Conservation (phyloP, 2,888 invertebrate species). For the Amphimallon solstitiale region DNA sequence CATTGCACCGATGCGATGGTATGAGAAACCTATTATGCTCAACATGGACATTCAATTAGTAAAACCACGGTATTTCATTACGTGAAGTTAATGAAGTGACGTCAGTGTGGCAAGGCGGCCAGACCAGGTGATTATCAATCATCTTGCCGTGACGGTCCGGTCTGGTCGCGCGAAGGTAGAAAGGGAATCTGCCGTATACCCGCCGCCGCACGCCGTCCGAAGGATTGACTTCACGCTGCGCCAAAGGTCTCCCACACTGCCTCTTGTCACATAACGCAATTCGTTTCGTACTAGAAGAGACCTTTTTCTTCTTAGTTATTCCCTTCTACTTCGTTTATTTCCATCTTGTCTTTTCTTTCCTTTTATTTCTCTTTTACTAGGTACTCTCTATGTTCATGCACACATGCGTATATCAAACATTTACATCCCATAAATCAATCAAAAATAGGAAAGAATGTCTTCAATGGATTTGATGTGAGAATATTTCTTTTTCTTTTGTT, state of each 20-base stretch:
- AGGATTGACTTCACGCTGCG: conserved; percentile 17
- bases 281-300: not conserved
- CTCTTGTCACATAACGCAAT: conserved; percentile 33
- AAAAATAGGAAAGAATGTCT: conserved; percentile 32
- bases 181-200: conserved; percentile 17
- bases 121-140: conserved; percentile 62
- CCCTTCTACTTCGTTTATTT: conserved; percentile 20
- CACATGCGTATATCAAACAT: conserved; percentile 5
- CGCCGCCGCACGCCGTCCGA: not conserved
- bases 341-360: conserved; percentile 11
- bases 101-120: conserved; percentile 54
- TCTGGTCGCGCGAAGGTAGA: conserved; percentile 7
- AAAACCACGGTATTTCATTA: conserved; percentile 64
- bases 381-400: not conserved
- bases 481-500: conserved; percentile 6
- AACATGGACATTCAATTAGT: conserved; percentile 64
- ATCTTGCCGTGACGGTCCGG: conserved; percentile 46
- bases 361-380: conserved; percentile 2
- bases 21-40: conserved; percentile 62
- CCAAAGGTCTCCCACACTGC: conserved; percentile 23
- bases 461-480: conserved; percentile 9
- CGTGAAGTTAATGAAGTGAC: conserved; percentile 63
- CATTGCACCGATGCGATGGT: conserved; percentile 50
- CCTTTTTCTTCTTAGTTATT: conserved; percentile 8
- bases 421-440: conserved; percentile 37